Percentiles rank a stretch among this genome's conserved stretches.
Evolutionary conservation across 2,888 invertebrate genomes (phyloP).

Genomic region (Leptodirus hochenwartii): DNA sequence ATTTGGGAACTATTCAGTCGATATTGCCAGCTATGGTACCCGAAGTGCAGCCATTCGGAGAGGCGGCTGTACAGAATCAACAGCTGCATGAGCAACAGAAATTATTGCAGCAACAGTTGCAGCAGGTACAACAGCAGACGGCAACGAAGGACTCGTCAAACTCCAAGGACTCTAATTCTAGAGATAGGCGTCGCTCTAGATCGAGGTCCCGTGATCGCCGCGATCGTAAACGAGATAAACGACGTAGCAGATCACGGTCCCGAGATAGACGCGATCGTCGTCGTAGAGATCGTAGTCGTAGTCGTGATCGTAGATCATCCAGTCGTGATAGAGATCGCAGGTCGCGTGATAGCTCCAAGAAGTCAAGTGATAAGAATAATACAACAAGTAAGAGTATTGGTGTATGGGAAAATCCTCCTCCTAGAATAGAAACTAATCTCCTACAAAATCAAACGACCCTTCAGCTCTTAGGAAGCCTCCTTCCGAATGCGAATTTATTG

Average conservation of each 20-base stretch:
- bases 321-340: constrained; percentile 29
- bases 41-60: too few species aligned
- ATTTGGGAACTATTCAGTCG: background rate
- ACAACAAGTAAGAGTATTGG: constrained; percentile 10
- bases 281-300: constrained; percentile 36
- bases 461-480: background rate
- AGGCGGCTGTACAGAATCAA: too few species aligned
- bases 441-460: constrained; percentile 4
- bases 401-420: constrained; percentile 16
- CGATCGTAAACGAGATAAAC: constrained; percentile 28
- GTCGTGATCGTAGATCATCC: constrained; percentile 18
- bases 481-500: too few species aligned
- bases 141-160: too few species aligned
- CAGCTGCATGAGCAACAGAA: too few species aligned
- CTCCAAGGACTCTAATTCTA: constrained; percentile 11
- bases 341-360: constrained; percentile 20
- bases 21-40: too few species aligned
- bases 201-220: constrained; percentile 23
- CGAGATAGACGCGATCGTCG: constrained; percentile 37
- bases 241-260: constrained; percentile 27
- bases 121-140: too few species aligned
- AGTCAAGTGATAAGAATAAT: constrained; percentile 4
- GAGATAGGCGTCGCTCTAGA: constrained; percentile 25
- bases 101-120: too few species aligned
- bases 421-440: too few species aligned